A percentile compares a stretch with the other conserved stretches of the same genome.
Evolutionary conservation across 2,888 invertebrate species (phyloP).

Genomic region (Phrixothrix hirtus): DNA sequence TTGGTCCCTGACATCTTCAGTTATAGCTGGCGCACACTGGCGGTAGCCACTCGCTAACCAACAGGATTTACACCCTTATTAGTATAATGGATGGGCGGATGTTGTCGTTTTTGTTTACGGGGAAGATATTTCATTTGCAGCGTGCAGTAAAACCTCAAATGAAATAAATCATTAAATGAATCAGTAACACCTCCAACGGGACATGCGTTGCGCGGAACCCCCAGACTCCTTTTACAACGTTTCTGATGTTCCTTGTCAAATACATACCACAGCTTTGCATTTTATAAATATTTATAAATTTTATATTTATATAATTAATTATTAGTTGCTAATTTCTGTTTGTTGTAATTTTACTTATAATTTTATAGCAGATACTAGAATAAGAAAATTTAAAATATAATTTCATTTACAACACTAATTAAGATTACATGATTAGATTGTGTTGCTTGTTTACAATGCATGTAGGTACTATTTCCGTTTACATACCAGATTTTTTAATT

Average conservation of each 20-base stretch:
- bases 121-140: slow-evolving; percentile 42
- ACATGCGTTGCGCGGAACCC: slow-evolving; percentile 35
- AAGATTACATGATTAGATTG: too few relatives aligned
- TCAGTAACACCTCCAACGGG: slow-evolving; percentile 36
- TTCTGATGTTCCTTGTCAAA: slow-evolving; percentile 9
- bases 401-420: too few relatives aligned
- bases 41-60: slow-evolving; percentile 33
- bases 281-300: too few relatives aligned
- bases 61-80: slow-evolving; percentile 42
- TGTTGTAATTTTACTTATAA: too few relatives aligned
- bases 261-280: too few relatives aligned
- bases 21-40: slow-evolving; percentile 28
- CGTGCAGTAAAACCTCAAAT: slow-evolving; percentile 36
- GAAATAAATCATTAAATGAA: slow-evolving; percentile 40
- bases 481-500: too few relatives aligned
- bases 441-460: too few relatives aligned
- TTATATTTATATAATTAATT: too few relatives aligned
- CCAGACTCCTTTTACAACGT: slow-evolving; percentile 22
- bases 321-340: too few relatives aligned
- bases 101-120: slow-evolving; percentile 42
- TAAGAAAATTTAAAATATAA: too few relatives aligned
- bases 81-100: slow-evolving; percentile 43
- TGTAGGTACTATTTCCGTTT: too few relatives aligned
- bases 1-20: slow-evolving; percentile 38
- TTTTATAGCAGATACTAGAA: too few relatives aligned